A percentile compares a stretch with the other conserved stretches of the same genome.
Evolutionary conservation across 2,113 vertebrate species (phyloP).

Genomic region (Tachuris rubrigastra): DNA sequence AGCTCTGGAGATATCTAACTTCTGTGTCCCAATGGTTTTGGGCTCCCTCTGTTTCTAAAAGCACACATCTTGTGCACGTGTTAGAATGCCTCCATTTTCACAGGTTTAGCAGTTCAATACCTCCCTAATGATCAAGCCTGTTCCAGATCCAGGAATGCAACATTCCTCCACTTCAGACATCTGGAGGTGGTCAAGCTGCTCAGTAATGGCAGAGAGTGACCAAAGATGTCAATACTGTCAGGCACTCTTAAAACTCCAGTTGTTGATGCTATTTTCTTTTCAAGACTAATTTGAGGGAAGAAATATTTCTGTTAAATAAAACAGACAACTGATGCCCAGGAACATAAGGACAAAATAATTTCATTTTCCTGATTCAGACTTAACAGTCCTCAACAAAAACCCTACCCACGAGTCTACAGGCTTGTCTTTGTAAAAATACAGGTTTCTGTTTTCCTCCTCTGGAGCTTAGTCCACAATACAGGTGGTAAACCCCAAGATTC

Average conservation of each 20-base stretch:
- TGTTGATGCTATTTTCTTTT: neutral
- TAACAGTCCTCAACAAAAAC: neutral
- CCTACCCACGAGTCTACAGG: neutral
- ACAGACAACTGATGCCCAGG: neutral
- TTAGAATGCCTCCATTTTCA: neutral
- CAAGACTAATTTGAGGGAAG: neutral
- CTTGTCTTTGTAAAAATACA: neutral
- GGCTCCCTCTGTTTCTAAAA: neutral
- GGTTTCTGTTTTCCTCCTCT: neutral
- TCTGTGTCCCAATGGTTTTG: neutral
- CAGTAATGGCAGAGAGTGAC: neutral
- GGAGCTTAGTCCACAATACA: neutral
- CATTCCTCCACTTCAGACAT: neutral
- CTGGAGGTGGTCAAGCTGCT: neutral
- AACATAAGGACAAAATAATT: neutral
- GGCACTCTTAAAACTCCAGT: neutral
- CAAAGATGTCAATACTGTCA: neutral
- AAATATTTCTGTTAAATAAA: neutral
- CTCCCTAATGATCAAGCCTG: neutral
- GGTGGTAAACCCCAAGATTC: neutral
- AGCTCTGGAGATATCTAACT: neutral
- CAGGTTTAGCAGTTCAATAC: neutral
- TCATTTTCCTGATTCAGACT: neutral
- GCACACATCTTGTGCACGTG: neutral
- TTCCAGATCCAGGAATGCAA: neutral